Conservation (phyloP, 1,140 invertebrate species). For the Aphidius ervi region DNA sequence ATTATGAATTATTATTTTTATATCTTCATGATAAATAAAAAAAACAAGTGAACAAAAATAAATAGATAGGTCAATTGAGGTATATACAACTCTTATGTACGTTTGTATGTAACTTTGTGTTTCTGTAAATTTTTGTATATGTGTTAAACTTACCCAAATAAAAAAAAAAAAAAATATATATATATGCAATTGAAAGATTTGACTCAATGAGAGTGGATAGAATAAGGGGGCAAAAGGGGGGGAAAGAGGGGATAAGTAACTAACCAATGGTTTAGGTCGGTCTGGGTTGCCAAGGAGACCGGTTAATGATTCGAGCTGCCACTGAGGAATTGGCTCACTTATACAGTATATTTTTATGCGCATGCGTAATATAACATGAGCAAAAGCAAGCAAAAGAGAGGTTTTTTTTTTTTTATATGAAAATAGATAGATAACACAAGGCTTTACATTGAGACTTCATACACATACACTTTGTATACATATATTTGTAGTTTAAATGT, state of each 20-base stretch:
- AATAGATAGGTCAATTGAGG: too few species aligned
- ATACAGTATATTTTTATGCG: slow-evolving; percentile 14
- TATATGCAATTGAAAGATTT: too few species aligned
- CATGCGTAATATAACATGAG: slow-evolving; percentile 17
- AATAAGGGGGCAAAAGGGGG: not conserved
- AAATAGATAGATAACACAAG: not conserved
- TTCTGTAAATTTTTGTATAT: too few species aligned
- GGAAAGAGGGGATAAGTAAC: slow-evolving; percentile 16
- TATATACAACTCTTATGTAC: too few species aligned
- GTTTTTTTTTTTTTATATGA: slow-evolving; percentile 24
- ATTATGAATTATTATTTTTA: too few species aligned
- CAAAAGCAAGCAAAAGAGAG: slow-evolving; percentile 5
- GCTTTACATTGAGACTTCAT: too few species aligned
- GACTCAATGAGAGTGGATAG: not conserved
- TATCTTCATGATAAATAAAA: too few species aligned
- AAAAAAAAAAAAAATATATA: too few species aligned
- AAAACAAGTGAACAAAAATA: too few species aligned
- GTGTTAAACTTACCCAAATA: too few species aligned
- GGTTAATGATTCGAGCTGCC: slow-evolving; percentile 53
- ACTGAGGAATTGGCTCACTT: slow-evolving; percentile 46
- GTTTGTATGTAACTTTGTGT: too few species aligned
- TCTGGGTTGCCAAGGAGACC: slow-evolving; percentile 50
- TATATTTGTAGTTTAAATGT: not conserved
- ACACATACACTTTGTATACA: too few species aligned
- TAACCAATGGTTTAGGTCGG: slow-evolving; percentile 46